phyloP scores from a whole-genome alignment of 2,113 vertebrate species.

The Chionis minor region DNA sequence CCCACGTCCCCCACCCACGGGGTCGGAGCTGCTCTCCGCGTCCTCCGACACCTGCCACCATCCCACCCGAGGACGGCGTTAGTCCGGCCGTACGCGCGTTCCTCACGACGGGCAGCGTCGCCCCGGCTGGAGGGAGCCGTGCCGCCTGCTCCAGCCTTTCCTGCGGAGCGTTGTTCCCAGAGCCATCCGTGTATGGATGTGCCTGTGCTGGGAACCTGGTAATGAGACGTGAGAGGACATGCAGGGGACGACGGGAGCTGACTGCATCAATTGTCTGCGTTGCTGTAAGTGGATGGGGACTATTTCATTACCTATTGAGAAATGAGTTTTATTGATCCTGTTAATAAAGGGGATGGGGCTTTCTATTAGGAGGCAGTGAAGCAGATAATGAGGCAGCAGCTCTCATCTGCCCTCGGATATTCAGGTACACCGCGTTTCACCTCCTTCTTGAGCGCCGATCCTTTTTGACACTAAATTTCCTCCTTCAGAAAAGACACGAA shows the following conservation, averaged over 20 bases:
- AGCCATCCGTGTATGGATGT: neutral
- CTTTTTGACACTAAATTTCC: neutral
- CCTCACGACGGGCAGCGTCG: neutral
- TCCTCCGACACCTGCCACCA: neutral
- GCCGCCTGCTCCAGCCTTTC: neutral
- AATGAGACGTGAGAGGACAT: neutral
- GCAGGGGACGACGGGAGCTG: neutral
- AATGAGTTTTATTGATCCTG: neutral
- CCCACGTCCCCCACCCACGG: neutral
- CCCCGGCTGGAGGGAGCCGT: neutral
- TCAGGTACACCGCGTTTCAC: fast-evolving
- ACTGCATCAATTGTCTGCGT: neutral
- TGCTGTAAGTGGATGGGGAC: neutral
- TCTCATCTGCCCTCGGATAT: neutral
- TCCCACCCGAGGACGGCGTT: neutral
- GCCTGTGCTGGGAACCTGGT: neutral
- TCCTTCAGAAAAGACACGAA: neutral
- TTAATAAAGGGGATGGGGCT: neutral
- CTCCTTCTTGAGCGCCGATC: neutral
- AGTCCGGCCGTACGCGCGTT: neutral
- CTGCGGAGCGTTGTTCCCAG: neutral
- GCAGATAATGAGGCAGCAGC: neutral
- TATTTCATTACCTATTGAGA: neutral
- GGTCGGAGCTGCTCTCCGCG: neutral
- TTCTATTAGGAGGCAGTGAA: neutral